Evolutionary conservation across 2,797 vertebrate genomes (phyloP).

Genomic region (Enteromius paludinosus): DNA sequence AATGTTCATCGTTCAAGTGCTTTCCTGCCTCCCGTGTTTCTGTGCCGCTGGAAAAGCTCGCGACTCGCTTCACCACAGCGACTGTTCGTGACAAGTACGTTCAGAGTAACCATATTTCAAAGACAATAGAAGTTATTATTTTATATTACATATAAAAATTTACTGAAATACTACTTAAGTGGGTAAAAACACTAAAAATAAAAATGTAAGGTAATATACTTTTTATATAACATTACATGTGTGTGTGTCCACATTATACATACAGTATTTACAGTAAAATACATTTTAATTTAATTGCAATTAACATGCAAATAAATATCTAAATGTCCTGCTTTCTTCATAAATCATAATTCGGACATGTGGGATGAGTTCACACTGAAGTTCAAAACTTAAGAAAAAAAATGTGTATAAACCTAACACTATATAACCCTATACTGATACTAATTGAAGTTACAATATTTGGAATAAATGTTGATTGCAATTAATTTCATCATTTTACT

Average conservation of each 20-base stretch:
- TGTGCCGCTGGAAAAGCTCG: no score
- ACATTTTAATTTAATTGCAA: neutral
- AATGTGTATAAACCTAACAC: neutral
- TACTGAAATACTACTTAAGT: neutral
- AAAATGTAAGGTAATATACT: neutral
- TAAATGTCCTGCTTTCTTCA: neutral
- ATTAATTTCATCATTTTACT: conserved; percentile 19
- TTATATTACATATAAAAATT: neutral
- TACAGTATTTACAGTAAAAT: neutral
- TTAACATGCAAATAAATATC: neutral
- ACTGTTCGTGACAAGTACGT: no score
- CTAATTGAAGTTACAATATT: neutral
- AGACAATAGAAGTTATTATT: neutral
- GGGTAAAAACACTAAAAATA: neutral
- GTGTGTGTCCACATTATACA: no score
- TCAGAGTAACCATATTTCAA: neutral
- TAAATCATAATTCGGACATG: neutral
- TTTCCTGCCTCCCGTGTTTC: no score
- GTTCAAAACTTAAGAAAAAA: neutral
- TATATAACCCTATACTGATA: neutral
- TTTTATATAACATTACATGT: neutral
- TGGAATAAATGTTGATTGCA: neutral
- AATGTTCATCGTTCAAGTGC: no score
- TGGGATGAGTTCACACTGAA: neutral
- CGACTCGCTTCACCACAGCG: no score